Evolutionary conservation across 1,140 invertebrate species (phyloP), one percentile per base, ranked within the genome.

Genomic region (Drosophila oshimai): DNA sequence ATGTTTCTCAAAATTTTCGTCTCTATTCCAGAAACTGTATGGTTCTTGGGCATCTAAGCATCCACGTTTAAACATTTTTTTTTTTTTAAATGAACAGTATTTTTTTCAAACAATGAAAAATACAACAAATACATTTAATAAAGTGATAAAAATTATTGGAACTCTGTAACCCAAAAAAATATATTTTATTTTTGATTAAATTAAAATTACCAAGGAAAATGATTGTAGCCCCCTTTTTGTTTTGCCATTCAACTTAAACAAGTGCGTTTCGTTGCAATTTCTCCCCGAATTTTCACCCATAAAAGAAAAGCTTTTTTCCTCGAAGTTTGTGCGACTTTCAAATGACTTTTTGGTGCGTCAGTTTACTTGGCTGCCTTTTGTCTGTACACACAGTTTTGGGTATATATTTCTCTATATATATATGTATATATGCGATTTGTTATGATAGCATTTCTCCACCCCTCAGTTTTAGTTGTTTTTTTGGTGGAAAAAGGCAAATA

Each of bases 331-430:
- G 49, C 62, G 65, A 69, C 65, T 69, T 69, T 69, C 65, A 69
- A 69, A 69, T 69, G 62, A 69, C 65, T 69, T 68, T 68, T 69
- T 45, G 62, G 65, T 69, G 65, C 65, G 33, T 69, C 47, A 31
- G 62, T 49, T 62, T 36, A 44, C 31, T 46, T 46, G 31, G 61
- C 18, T 55, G 41, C 26, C 49, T 15, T 36, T 67, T 69, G 39
- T 64, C 62, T 67, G 10, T 47, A 29, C 26, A 31, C 5, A 36
- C 22, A 47, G n/a, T n/a, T n/a, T n/a, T n/a, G n/a, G n/a, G n/a
- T 24, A 24, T 6, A 47, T 6, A 17, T 33, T 4, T 50, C 18
- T 31, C 17, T 22, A 13, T 17, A 12, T 9, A 0, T 18, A 2
- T 13, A n/a, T 39, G 31, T 7, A 31, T 33, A 17, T 34, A 6